Evolutionary conservation across 2,888 invertebrate genomes (phyloP).

Genomic region (Andricus curvator): DNA sequence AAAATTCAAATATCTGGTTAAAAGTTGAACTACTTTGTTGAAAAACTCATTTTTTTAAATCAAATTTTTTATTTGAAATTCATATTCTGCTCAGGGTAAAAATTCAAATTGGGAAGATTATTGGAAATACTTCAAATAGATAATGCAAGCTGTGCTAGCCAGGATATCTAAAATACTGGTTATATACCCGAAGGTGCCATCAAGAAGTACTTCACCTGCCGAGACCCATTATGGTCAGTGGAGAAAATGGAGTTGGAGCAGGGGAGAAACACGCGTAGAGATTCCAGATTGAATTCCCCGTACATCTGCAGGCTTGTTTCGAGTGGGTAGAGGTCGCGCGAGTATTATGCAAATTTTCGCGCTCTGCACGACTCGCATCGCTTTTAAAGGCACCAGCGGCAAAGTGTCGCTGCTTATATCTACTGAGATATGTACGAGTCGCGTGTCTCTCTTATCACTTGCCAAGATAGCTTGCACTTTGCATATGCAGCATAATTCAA

Average conservation of each 20-base stretch:
- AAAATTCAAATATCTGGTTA: too few species aligned
- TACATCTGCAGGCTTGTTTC: slow-evolving; percentile 18
- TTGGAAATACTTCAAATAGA: neutral
- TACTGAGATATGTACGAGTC: slow-evolving; percentile 73
- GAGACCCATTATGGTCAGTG: slow-evolving; percentile 6
- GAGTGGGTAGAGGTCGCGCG: slow-evolving; percentile 27
- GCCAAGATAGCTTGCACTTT: slow-evolving; percentile 75
- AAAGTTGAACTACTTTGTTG: too few species aligned
- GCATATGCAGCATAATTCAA: slow-evolving; percentile 77
- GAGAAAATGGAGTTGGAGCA: slow-evolving; percentile 10
- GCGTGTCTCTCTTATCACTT: slow-evolving; percentile 76
- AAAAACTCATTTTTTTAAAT: too few species aligned
- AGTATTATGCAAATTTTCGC: slow-evolving; percentile 50
- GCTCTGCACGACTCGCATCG: slow-evolving; percentile 45
- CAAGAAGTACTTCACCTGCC: slow-evolving; percentile 27
- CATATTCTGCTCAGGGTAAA: too few species aligned
- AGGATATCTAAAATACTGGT: slow-evolving; percentile 3
- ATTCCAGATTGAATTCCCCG: slow-evolving; percentile 19
- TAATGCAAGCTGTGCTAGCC: neutral
- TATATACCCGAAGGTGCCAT: slow-evolving; percentile 6
- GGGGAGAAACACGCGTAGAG: slow-evolving; percentile 10
- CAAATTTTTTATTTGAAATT: too few species aligned
- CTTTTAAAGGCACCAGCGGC: slow-evolving; percentile 54
- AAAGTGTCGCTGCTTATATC: slow-evolving; percentile 73
- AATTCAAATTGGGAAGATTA: neutral